phyloP scores from a whole-genome alignment of 2,797 vertebrate species.

The Enteromius trimaculatus region DNA sequence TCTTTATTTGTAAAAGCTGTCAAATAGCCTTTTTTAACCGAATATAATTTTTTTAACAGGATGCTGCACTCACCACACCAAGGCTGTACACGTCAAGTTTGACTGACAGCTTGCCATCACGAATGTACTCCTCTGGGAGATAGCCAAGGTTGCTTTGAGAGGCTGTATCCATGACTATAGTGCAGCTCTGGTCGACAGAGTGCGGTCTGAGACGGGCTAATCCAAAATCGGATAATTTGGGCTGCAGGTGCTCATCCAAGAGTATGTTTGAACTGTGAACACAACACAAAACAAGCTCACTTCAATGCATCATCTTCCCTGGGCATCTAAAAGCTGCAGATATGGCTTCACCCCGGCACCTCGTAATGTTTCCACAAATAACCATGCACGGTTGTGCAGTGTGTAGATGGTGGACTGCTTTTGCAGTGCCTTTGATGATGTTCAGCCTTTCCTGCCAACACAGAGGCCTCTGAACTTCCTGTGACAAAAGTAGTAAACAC shows the following conservation, averaged over 20 bases:
- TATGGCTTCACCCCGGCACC: constrained; percentile 56
- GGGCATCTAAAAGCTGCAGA: background rate
- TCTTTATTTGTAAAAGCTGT: background rate
- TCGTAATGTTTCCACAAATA: constrained; percentile 76
- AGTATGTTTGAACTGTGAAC: constrained; percentile 73
- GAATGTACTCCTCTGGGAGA: constrained; percentile 77
- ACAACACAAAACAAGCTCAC: background rate
- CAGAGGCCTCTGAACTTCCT: constrained; percentile 63
- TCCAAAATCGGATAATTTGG: constrained; percentile 75
- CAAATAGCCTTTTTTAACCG: too few relatives aligned
- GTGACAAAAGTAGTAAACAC: background rate
- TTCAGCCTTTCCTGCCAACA: constrained; percentile 71
- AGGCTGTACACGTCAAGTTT: constrained; percentile 79
- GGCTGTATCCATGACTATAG: constrained; percentile 64
- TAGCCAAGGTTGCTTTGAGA: constrained; percentile 70
- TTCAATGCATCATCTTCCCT: background rate
- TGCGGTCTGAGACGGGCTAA: constrained; percentile 72
- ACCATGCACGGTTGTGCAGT: constrained; percentile 63
- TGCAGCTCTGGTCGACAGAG: constrained; percentile 64
- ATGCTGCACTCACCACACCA: constrained; percentile 68
- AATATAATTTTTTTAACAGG: background rate
- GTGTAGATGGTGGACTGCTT: constrained; percentile 74
- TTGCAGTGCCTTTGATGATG: constrained; percentile 70
- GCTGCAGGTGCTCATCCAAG: constrained; percentile 71
- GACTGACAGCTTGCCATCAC: constrained; percentile 71